These are phyloP conservation scores for Meiosimyza platycephala DNA, from an alignment of 2,888 invertebrate species.

Conservation along the genomic window DNA sequence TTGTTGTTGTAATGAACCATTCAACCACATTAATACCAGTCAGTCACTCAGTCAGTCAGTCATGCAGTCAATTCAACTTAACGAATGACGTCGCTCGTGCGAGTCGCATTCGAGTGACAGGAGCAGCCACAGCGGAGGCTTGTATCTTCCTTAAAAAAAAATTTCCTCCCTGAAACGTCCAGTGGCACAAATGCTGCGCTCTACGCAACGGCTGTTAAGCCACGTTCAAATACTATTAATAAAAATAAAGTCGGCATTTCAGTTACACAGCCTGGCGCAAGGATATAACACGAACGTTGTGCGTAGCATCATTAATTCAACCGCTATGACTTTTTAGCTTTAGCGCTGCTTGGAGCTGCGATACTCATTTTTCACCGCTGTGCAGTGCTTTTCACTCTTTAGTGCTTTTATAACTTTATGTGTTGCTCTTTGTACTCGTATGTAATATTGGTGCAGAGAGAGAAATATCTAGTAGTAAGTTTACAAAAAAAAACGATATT, in stretches of 20 bases:
- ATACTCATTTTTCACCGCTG: background rate
- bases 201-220: background rate
- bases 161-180: too few relatives aligned
- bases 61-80: background rate
- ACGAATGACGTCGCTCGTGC: background rate
- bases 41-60: background rate
- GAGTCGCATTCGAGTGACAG: background rate
- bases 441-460: too few relatives aligned
- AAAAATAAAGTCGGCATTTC: conserved; percentile 23
- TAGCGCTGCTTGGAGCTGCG: background rate
- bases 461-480: too few relatives aligned
- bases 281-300: background rate
- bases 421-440: too few relatives aligned
- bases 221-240: conserved; percentile 22
- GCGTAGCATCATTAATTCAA: conserved; percentile 17
- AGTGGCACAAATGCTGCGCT: too few relatives aligned
- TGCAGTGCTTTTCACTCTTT: background rate
- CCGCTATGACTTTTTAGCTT: background rate
- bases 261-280: conserved; percentile 4
- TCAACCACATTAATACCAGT: conserved; percentile 18
- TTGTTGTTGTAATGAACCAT: conserved; percentile 4
- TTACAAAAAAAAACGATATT: too few relatives aligned
- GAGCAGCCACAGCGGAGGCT: background rate
- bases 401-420: too few relatives aligned
- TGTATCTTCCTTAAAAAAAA: too few relatives aligned